A percentile compares a stretch with the other conserved stretches of the same genome.
These are phyloP conservation scores for Belgica antarctica DNA, from an alignment of 2,888 invertebrate genomes.

Conservation along the genomic window DNA sequence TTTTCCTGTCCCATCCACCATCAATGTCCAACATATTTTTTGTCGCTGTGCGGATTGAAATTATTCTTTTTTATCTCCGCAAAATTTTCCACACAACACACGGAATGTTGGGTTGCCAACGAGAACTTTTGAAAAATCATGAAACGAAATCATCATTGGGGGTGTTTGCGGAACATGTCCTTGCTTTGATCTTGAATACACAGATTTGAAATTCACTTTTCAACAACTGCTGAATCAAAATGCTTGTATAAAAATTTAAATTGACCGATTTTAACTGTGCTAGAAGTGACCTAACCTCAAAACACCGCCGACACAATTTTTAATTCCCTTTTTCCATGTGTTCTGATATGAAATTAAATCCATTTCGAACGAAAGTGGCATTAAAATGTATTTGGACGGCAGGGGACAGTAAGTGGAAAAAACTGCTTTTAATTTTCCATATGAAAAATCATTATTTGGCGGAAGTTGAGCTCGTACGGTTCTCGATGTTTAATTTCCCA, in stretches of 20 bases:
- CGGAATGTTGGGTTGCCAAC: conserved; percentile 16
- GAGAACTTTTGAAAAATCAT: not conserved
- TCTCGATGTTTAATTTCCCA: conserved; percentile 44
- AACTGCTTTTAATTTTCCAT: conserved; percentile 32
- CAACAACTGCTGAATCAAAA: too few species aligned
- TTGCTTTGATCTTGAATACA: too few species aligned
- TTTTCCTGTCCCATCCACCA: conserved; percentile 33
- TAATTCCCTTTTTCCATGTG: conserved; percentile 12
- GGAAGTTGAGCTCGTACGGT: conserved; percentile 35
- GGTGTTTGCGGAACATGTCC: too few species aligned
- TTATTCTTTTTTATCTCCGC: conserved; percentile 42
- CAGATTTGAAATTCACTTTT: too few species aligned
- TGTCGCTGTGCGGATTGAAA: conserved; percentile 23
- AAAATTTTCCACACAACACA: conserved; percentile 42
- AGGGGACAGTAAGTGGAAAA: not conserved
- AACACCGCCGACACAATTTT: too few species aligned
- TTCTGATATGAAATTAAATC: conserved; percentile 35
- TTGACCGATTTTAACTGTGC: too few species aligned
- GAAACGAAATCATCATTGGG: conserved; percentile 43
- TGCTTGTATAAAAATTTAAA: too few species aligned
- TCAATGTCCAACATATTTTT: conserved; percentile 37
- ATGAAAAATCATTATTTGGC: conserved; percentile 43
- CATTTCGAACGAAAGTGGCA: conserved; percentile 15
- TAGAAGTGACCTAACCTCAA: too few species aligned
- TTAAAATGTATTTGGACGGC: not conserved